These are phyloP conservation scores for Coboldia fuscipes DNA, from an alignment of 1,140 invertebrate species.

Conservation along the genomic window DNA sequence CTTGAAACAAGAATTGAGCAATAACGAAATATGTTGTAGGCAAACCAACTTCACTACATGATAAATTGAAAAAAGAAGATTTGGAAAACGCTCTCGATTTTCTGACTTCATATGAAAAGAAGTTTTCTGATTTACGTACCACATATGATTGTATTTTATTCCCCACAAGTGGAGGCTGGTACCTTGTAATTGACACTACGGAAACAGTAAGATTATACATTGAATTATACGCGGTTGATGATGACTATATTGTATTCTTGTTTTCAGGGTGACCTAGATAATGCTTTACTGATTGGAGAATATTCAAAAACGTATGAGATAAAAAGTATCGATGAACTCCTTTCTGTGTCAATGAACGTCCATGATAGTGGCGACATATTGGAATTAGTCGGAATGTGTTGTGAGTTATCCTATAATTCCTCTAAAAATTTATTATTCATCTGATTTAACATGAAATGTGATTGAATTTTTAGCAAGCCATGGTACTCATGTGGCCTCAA, in stretches of 20 bases:
- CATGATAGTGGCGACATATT: slow-evolving; percentile 78
- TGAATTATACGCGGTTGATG: too few relatives aligned
- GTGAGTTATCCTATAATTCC: slow-evolving; percentile 33
- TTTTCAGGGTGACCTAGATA: slow-evolving; percentile 43
- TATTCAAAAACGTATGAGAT: slow-evolving; percentile 67
- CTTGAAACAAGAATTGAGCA: too few relatives aligned
- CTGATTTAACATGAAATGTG: background rate
- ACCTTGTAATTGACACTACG: slow-evolving; percentile 21
- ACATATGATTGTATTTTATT: slow-evolving; percentile 88
- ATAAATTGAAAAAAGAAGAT: slow-evolving; percentile 79
- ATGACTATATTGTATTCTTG: background rate
- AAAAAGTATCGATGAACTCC: slow-evolving; percentile 58
- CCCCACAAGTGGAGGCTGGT: slow-evolving; percentile 51
- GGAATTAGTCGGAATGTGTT: slow-evolving; percentile 83
- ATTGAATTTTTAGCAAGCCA: slow-evolving; percentile 52
- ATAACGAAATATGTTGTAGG: slow-evolving; percentile 17
- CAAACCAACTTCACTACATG: slow-evolving; percentile 31
- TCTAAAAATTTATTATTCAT: background rate
- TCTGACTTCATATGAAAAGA: slow-evolving; percentile 67
- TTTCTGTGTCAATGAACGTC: slow-evolving; percentile 85
- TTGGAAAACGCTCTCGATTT: slow-evolving; percentile 69
- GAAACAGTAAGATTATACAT: slow-evolving; percentile 7
- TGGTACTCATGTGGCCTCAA: slow-evolving; percentile 92
- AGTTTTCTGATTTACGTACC: slow-evolving; percentile 67
- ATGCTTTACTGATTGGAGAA: slow-evolving; percentile 60